Base-by-base conservation (phyloP, 2,888 invertebrate species). In the Orchestes rusci region DNA sequence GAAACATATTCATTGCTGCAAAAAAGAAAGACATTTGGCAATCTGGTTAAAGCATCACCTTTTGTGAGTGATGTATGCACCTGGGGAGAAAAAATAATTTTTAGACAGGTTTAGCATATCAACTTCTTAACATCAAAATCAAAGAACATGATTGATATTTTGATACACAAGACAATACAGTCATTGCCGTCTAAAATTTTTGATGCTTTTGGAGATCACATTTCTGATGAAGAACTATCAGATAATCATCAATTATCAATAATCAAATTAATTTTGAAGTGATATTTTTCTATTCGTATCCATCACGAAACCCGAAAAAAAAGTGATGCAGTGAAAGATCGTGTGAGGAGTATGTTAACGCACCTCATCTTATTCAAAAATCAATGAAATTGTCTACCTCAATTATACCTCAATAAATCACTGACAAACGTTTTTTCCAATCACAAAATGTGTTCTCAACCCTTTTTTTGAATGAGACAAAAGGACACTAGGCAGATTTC, bases 11-110 rank as follows among this genome's bases (percentile, higher is more conserved):
- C n/a, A n/a, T n/a, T n/a, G n/a, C n/a, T n/a, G n/a, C n/a, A 5
- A 7, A 45, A 45, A 8, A 40, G 40, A 2, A 52, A 52, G 49
- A 37, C 16, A 2, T 52, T 30, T 46, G 44, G 39, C 1, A 39
- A 29, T 2, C 30, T 51, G 8, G n/a, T 20, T 4, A 46, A 39
- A 30, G 41, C 46, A 8, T 39, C 41, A 2, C 16, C 29, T 17
- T 35, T 44, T 38, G 39, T 45, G 1, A 29, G 16, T 31, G 35
- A 42, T 15, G 16, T 45, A 19, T 39, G 43, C 20, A 38, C 12
- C 15, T 16, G 17, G n/a, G 33, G 43, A 8, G 39, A 44, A 27
- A 39, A 33, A 12, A 35, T 16, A 19, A n/a, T n/a, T n/a, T 39
- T 50, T 4, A 39, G 47, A 12, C 30, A 27, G 7, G 2, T 29